Base-by-base conservation (phyloP, 2,888 invertebrate species). In the Pristionchus japonicus region DNA sequence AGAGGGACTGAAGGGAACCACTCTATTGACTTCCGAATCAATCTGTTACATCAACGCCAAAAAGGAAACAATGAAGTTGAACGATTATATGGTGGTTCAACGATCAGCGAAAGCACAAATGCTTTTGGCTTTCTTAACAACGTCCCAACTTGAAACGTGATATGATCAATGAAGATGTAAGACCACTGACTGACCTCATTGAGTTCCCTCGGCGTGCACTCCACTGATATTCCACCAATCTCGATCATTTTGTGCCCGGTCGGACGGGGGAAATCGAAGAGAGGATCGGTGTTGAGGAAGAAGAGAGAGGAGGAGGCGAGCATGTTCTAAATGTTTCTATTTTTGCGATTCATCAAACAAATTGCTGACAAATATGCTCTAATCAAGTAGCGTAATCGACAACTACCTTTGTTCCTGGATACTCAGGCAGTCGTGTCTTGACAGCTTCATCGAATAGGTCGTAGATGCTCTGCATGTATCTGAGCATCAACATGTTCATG, bases 201-300 rank as follows among this genome's bases (percentile, higher is more conserved):
- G 6, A 70, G 70, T 31, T 13, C 31, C 13, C 20, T 23, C 70
- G 52, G 83, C 34, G 57, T 64, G 27, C 40, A 40, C 0, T 85
- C 64, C 23, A 85, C 85, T 27, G 85, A 47, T 20, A 85, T 85
- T 23, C 85, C 85, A 40, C 85, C 85, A 43, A 85, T 85, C 13
- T 85, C 85, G 27, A 85, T 85, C 17, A 85, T 20, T 64, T 85
- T 85, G 64, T 85, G 85, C 27, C 61, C 85, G 37, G 85, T 85
- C 1, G 43, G 64, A 64, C 85, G 85, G 20, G 85, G 85, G 20
- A 85, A 85, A 27, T 85, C 85, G 85, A 85, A 85, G 85, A 85
- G 64, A 0, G 85, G 85, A 43, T 85, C 85, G n/a, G 85, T 85
- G 27, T 85, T 85, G 64, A 85, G 61, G 43, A 85, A 85, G 37